These are phyloP conservation scores for Microdon myrmicae DNA, from an alignment of 2,888 invertebrate species.

Conservation along the genomic window DNA sequence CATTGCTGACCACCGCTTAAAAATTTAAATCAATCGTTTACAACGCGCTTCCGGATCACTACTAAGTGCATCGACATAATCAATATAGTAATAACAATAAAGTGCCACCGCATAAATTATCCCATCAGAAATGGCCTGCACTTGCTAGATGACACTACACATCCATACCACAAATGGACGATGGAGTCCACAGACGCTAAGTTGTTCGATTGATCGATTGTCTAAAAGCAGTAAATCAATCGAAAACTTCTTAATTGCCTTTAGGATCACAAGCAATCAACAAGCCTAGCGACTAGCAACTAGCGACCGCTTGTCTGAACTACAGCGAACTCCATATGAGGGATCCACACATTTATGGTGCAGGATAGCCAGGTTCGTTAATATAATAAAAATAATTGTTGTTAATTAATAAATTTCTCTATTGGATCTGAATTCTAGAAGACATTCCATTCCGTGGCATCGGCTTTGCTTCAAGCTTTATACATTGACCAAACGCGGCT, in stretches of 20 bases:
- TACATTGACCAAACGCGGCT: conserved; percentile 17
- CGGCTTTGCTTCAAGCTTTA: neutral
- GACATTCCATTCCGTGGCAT: conserved; percentile 33
- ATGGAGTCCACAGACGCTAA: conserved; percentile 9
- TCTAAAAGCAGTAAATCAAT: conserved; percentile 34
- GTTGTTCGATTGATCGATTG: conserved; percentile 30
- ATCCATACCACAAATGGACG: conserved; percentile 19
- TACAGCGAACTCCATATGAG: conserved; percentile 4
- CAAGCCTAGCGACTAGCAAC: conserved; percentile 15
- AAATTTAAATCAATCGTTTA: no score
- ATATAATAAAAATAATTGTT: conserved; percentile 49
- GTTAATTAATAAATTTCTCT: conserved; percentile 52
- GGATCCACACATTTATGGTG: conserved; percentile 31
- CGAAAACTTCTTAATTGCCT: conserved; percentile 45
- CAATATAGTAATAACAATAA: conserved; percentile 23
- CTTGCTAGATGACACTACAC: conserved; percentile 3
- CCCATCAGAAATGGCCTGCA: conserved; percentile 28
- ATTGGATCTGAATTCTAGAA: conserved; percentile 42
- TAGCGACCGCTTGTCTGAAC: neutral
- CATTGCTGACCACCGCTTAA: no score
- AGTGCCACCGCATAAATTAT: conserved; percentile 39
- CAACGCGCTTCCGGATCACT: conserved; percentile 24
- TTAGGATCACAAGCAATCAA: conserved; percentile 12
- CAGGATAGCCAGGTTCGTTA: conserved; percentile 40
- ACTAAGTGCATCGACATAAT: conserved; percentile 14